Conservation (phyloP, 2,797 vertebrate genomes). For the Darevskia mixta region DNA sequence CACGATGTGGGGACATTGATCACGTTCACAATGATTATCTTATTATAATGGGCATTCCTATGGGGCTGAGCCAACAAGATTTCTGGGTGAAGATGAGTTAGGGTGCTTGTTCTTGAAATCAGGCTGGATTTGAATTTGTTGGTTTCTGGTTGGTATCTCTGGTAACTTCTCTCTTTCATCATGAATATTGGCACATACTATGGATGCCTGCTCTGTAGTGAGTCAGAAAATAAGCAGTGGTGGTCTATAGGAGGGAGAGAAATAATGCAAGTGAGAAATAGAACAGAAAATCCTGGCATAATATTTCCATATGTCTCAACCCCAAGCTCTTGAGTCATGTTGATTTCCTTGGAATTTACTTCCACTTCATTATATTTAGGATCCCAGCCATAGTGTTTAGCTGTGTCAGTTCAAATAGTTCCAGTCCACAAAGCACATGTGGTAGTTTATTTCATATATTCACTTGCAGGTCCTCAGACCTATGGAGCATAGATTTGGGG, state of each 20-base stretch:
- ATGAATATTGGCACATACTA: no score
- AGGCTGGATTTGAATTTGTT: no score
- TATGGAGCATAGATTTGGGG: neutral
- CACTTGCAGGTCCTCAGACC: neutral
- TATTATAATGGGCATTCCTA: neutral
- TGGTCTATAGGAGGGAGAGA: neutral
- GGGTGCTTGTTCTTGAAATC: no score
- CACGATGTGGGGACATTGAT: neutral
- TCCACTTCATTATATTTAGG: neutral
- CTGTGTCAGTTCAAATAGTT: neutral
- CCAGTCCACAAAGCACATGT: neutral
- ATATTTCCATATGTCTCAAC: neutral
- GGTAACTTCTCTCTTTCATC: no score
- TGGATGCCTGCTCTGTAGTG: no score
- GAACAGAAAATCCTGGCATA: neutral
- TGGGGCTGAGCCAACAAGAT: neutral
- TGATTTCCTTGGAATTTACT: neutral
- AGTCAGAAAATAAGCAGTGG: no score
- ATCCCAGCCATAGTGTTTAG: neutral
- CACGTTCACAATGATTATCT: neutral
- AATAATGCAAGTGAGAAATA: neutral
- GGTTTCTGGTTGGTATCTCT: no score
- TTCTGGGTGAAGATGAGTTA: no score
- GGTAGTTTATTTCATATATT: neutral
- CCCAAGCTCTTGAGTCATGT: no score